Evolutionary conservation across 2,113 vertebrate genomes (phyloP), one percentile per base, ranked within the genome.

Genomic region (Motacilla tschutschensis): DNA sequence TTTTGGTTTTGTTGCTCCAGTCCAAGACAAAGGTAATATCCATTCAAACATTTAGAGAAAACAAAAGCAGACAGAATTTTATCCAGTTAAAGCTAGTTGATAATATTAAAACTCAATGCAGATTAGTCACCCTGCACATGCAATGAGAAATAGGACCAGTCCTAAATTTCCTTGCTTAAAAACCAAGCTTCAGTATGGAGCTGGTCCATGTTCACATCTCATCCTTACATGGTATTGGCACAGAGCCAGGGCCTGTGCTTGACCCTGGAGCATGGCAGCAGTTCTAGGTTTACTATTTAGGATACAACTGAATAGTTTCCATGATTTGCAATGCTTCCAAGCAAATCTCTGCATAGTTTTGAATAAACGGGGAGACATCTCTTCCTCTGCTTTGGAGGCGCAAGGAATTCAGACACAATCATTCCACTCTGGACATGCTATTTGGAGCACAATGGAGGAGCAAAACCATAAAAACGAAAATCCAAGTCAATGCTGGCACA

Each of bases 251-350:
- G 14, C 60, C 33, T 70, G 73, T 17, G 5, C 69, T 82, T 87
- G 41, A 90, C 69, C 69, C 57, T 41, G 29, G 20, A 74, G 69
- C 48, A 74, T 53, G 72, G 51, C 82, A 92, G 53, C 74, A 71
- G 26, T 80, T 81, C 79, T 77, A 60, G 50, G 46, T 88, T 91
- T 83, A 67, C 69, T 87, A 85, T 92, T 89, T 89, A 89, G 76
- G 76, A 79, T 74, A 71, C 50, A 87, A 85, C 60, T 66, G 40
- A 90, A 94, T 90, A 90, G 69, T 93, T 94, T 92, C 87, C 93
- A 8, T 67, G 33, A 82, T 85, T 93, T 94, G 85, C 89, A 92
- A 73, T 82, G 53, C 85, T 86, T 85, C 80, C 78, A 93, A 84
- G 71, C 64, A 88, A 86, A 88, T 63, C 48, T 91, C 70, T 74